Evolutionary conservation across 2,888 invertebrate species (phyloP).

Genomic region (Harpagoxenus sublaevis): DNA sequence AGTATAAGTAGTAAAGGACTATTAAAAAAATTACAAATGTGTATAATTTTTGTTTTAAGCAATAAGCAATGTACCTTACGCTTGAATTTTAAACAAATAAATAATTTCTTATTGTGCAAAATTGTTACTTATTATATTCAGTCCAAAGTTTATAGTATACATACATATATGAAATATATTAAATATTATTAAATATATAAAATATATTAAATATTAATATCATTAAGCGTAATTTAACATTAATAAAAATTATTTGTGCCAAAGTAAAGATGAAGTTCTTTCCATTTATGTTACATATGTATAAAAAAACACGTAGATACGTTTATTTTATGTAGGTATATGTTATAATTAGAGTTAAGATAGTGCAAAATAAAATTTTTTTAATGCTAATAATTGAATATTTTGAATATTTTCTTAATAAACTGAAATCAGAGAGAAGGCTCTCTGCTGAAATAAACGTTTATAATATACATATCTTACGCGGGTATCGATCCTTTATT

Average conservation of each 20-base stretch:
- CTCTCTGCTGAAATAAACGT: neutral
- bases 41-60: neutral
- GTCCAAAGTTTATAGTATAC: no score
- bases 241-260: neutral
- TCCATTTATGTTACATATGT: neutral
- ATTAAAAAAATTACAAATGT: no score
- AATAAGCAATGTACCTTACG: neutral
- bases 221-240: neutral
- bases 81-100: neutral
- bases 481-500: neutral
- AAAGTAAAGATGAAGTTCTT: neutral
- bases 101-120: neutral
- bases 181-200: neutral
- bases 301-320: neutral
- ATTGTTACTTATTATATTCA: neutral
- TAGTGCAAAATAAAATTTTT: neutral
- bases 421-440: no score
- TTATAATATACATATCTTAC: neutral
- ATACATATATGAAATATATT: neutral
- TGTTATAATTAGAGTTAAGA: neutral
- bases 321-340: neutral
- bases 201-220: neutral
- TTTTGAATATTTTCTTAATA: no score
- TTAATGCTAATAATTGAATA: neutral
- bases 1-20: no score